A percentile compares a stretch with the other conserved stretches of the same genome.
Evolutionary conservation across 2,888 invertebrate species (phyloP).

Genomic region (Pyrocoelia pectoralis): DNA sequence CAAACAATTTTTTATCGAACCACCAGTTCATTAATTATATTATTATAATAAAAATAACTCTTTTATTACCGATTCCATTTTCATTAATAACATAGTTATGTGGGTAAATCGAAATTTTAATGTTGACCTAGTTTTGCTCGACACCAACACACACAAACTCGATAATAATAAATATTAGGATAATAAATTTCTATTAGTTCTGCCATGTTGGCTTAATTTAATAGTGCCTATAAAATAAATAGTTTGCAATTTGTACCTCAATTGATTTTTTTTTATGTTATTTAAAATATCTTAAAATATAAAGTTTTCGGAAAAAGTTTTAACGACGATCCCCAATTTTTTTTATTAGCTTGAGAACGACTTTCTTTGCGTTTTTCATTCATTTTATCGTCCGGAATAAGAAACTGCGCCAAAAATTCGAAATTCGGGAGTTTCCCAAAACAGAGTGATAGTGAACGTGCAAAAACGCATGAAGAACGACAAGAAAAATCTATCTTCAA

Average conservation of each 20-base stretch:
- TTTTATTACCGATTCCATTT: conserved; percentile 6
- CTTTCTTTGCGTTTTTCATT: no score
- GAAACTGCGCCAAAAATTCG: no score
- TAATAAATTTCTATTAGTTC: conserved; percentile 14
- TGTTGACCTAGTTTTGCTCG: conserved; percentile 8
- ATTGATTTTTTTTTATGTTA: conserved; percentile 6
- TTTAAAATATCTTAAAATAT: not conserved
- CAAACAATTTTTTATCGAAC: no score
- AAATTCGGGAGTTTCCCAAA: no score
- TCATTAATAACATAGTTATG: conserved; percentile 9
- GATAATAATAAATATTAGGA: conserved; percentile 4
- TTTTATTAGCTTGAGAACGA: not conserved
- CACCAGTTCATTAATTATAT: not conserved
- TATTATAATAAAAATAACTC: not conserved
- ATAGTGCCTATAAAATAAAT: conserved; percentile 6
- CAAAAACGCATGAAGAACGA: no score
- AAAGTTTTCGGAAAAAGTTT: conserved; percentile 1
- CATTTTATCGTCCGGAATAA: no score
- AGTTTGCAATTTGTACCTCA: conserved; percentile 9
- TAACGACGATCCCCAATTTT: not conserved
- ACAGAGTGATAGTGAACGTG: no score
- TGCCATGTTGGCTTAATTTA: conserved; percentile 4
- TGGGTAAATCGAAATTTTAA: conserved; percentile 12
- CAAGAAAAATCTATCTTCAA: no score
- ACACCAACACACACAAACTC: conserved; percentile 6